Conservation (phyloP, 2,113 vertebrate species). For the Ornithorhynchus anatinus region DNA sequence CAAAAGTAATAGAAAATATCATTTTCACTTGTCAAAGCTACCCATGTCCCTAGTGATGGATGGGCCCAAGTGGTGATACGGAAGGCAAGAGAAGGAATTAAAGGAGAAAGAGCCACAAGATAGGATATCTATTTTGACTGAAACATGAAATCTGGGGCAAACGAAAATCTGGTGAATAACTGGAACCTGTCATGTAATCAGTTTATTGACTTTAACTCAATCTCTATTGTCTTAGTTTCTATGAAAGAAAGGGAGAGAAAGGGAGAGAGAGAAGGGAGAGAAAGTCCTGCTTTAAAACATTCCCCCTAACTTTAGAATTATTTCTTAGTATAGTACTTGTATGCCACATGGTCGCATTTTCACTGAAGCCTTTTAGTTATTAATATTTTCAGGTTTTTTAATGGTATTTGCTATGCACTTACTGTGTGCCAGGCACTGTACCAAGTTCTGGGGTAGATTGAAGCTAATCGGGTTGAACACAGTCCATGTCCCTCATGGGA, state of each 20-base stretch:
- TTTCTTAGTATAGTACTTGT: not conserved
- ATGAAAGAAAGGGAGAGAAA: not conserved
- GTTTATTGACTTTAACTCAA: not conserved
- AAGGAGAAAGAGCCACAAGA: not conserved
- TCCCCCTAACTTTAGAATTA: constrained; percentile 33
- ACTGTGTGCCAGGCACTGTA: too few relatives aligned
- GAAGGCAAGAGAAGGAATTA: not conserved
- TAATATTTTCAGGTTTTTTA: constrained; percentile 31
- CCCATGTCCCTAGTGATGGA: too few relatives aligned
- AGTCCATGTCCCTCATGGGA: too few relatives aligned
- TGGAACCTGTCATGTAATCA: not conserved
- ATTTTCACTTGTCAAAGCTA: too few relatives aligned
- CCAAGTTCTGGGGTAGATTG: too few relatives aligned
- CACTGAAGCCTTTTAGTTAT: constrained; percentile 4
- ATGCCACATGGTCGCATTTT: not conserved
- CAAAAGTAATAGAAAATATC: too few relatives aligned
- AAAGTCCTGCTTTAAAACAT: too few relatives aligned
- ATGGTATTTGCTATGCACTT: too few relatives aligned
- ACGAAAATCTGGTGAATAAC: not conserved
- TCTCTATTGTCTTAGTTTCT: not conserved
- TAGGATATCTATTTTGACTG: not conserved
- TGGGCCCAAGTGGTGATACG: not conserved
- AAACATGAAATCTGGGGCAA: constrained; percentile 10
- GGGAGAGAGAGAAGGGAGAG: too few relatives aligned
- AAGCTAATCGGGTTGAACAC: too few relatives aligned